Evolutionary conservation across 2,797 vertebrate species (phyloP).

Genomic region (Tarsius wallacei): DNA sequence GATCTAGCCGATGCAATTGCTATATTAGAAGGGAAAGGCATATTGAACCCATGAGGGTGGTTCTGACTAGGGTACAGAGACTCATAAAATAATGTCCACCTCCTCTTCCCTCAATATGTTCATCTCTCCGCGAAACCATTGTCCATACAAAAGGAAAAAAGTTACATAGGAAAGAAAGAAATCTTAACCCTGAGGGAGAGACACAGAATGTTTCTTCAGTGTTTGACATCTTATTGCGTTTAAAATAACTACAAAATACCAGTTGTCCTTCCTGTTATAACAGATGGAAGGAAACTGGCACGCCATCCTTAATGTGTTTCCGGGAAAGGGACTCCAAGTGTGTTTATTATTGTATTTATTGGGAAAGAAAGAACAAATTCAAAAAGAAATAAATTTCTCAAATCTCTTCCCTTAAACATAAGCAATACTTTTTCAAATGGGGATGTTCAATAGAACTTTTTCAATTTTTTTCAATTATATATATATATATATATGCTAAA

Average conservation of each 20-base stretch:
- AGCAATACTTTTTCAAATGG: not conserved
- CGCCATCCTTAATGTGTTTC: constrained; percentile 52
- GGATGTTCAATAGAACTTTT: not conserved
- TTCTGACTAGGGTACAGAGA: not conserved
- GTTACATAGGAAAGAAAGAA: not conserved
- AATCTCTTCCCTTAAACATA: constrained; percentile 44
- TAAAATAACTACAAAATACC: constrained; percentile 73
- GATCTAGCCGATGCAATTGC: not conserved
- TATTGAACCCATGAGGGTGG: not conserved
- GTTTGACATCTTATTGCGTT: constrained; percentile 64
- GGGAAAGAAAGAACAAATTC: constrained; percentile 47
- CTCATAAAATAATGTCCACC: not conserved
- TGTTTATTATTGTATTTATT: constrained; percentile 64
- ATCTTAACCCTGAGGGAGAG: constrained; percentile 7
- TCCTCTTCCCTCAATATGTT: not conserved
- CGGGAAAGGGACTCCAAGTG: constrained; percentile 55
- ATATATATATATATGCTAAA: not conserved
- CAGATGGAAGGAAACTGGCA: constrained; percentile 78
- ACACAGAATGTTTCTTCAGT: constrained; percentile 39
- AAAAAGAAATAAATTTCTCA: constrained; percentile 48
- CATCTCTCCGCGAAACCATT: not conserved
- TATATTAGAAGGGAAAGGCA: not conserved
- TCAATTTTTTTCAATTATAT: not conserved
- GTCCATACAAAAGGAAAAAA: constrained; percentile 10
- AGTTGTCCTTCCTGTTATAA: constrained; percentile 75